Evolutionary conservation across 2,888 invertebrate genomes (phyloP), one percentile per base, ranked within the genome.

Genomic region (Drosophila neonasuta): DNA sequence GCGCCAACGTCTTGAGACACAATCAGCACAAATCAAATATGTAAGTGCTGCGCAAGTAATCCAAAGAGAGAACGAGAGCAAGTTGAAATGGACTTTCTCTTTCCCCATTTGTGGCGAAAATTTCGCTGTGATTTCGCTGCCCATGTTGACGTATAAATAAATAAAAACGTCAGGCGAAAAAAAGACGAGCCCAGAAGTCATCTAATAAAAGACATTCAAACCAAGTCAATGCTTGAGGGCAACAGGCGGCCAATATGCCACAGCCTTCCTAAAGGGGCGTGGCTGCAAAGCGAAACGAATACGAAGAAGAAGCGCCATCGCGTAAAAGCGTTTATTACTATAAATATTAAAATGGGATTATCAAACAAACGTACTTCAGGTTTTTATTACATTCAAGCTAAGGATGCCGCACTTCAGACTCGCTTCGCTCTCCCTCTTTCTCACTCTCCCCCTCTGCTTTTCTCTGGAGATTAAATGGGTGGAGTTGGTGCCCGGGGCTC

Each of bases 261-360:
- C 6, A 54, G 41, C 1, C 34, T 29, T 29, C 30, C 30, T 4
- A 8, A 1, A 44, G 24, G 62, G 62, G 78, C 56, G 63, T 63
- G 58, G 24, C 56, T n/a, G 7, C 49, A 45, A 39, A 48, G 39
- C 17, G 17, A 51, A 68, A 51, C 24, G 50, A 49, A 44, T n/a
- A 30, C 30, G 32, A 20, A 55, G 56, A 24, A 36, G 65, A 73
- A 58, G 72, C 77, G 80, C 65, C 71, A 77, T 77, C 65, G 82
- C 82, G 79, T 84, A 72, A 77, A 75, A 71, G 85, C 82, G 82
- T 85, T 82, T 82, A 82, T 82, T 82, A 85, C 85, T 79, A 81
- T 85, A 81, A 85, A 82, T 82, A 82, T 85, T 82, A 82, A 82
- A 82, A 82, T 79, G 77, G 79, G 81, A 85, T 85, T 82, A 82